Percentiles rank a stretch among this genome's conserved stretches.
Conservation (phyloP, 1,140 invertebrate genomes). For the Plodia interpunctella region DNA sequence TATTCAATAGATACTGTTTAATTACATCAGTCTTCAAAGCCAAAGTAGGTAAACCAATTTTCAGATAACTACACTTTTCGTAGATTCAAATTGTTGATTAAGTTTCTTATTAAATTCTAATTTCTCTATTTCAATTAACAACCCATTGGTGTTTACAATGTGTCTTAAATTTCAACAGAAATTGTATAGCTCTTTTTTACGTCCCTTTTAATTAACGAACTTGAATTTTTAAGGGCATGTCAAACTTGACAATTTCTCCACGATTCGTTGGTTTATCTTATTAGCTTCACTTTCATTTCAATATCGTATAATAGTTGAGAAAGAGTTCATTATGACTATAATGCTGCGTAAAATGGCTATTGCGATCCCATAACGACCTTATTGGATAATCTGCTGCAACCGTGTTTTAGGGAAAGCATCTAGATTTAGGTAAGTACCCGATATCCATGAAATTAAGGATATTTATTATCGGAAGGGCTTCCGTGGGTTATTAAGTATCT, state of each 20-base stretch:
- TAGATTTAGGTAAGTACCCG: slow-evolving; percentile 1
- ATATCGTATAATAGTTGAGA: slow-evolving; percentile 29
- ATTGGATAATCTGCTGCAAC: slow-evolving; percentile 8
- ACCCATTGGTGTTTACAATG: neutral
- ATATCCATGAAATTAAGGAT: slow-evolving; percentile 15
- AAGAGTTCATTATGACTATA: slow-evolving; percentile 27
- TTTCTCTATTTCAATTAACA: neutral
- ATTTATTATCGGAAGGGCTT: slow-evolving; percentile 15
- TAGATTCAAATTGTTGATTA: too few species aligned
- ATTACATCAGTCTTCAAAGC: too few species aligned
- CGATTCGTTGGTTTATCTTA: slow-evolving; percentile 25
- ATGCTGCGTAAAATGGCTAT: slow-evolving; percentile 21
- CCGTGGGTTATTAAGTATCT: neutral
- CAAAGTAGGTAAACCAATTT: too few species aligned
- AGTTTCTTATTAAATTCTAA: too few species aligned
- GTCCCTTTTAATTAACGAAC: slow-evolving; percentile 1
- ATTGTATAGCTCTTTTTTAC: neutral
- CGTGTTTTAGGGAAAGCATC: slow-evolving; percentile 13
- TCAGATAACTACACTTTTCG: too few species aligned
- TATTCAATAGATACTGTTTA: too few species aligned
- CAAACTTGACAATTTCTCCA: slow-evolving; percentile 13
- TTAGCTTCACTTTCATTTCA: slow-evolving; percentile 69
- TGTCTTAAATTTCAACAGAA: neutral
- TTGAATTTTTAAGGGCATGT: slow-evolving; percentile 21
- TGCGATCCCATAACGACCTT: slow-evolving; percentile 19